Evolutionary conservation across 2,113 vertebrate genomes (phyloP).

Genomic region (Aptenodytes patagonicus): DNA sequence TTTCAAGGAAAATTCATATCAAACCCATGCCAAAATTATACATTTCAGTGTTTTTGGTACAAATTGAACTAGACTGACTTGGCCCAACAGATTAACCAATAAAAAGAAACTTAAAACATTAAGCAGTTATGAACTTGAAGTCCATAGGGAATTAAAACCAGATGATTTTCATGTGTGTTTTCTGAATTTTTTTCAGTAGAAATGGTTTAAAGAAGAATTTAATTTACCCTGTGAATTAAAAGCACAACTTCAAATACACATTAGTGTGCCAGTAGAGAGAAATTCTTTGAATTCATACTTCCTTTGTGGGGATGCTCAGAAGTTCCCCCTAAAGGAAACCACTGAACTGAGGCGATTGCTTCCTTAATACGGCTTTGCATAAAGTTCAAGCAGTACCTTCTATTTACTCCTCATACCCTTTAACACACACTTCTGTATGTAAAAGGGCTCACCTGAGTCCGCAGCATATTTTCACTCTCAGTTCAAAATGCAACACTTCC

Average conservation of each 20-base stretch:
- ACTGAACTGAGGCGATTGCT: background rate
- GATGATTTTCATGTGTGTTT: background rate
- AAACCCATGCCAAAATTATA: background rate
- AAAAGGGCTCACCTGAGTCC: background rate
- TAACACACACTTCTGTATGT: background rate
- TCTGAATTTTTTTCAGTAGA: background rate
- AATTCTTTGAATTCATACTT: background rate
- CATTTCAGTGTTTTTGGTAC: constrained; percentile 16
- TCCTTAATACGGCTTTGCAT: background rate
- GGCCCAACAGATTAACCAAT: background rate
- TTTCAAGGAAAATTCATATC: constrained; percentile 6
- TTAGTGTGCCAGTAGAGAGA: background rate
- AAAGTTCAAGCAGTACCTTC: background rate
- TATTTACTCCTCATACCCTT: background rate
- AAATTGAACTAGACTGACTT: constrained; percentile 9
- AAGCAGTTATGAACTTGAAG: background rate
- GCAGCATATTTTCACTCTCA: background rate
- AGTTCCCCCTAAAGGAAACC: background rate
- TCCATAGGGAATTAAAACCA: background rate
- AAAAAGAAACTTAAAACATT: constrained; percentile 5
- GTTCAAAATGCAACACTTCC: background rate
- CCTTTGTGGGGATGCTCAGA: background rate
- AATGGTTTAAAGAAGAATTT: background rate
- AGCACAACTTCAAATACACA: background rate
- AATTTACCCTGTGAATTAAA: background rate